phyloP scores from a whole-genome alignment of 2,888 invertebrate species.

The Priocnemis perturbator region DNA sequence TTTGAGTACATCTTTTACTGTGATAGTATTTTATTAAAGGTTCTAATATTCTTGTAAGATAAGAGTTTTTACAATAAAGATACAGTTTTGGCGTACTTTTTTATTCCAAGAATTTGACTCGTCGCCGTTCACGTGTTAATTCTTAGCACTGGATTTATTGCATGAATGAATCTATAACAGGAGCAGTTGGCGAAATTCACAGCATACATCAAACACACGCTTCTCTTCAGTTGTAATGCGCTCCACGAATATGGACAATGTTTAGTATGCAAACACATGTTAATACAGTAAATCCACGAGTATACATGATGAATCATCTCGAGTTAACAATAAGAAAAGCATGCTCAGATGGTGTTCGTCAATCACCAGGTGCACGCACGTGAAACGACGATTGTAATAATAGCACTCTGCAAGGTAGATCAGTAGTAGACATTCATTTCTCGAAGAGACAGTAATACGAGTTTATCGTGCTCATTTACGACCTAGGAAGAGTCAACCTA shows the following conservation, averaged over 20 bases:
- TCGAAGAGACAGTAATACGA: neutral
- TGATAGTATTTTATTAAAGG: constrained; percentile 7
- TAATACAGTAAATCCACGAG: neutral
- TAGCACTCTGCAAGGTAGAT: neutral
- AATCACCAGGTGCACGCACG: neutral
- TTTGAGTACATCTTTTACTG: constrained; percentile 15
- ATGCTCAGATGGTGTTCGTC: constrained; percentile 9
- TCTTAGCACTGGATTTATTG: no score
- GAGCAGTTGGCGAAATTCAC: no score
- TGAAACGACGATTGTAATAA: neutral
- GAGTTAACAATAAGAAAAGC: constrained; percentile 7
- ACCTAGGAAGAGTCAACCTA: no score
- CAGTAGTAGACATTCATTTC: neutral
- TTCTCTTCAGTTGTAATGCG: no score
- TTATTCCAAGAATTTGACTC: neutral
- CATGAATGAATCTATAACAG: no score
- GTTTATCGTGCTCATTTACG: neutral
- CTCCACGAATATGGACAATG: neutral
- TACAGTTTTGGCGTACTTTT: neutral
- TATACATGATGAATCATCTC: constrained; percentile 7
- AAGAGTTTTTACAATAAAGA: constrained; percentile 19
- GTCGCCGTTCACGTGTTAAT: no score
- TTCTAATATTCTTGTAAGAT: constrained; percentile 15
- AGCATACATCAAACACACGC: no score
- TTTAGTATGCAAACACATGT: constrained; percentile 1